Evolutionary conservation across 2,888 invertebrate genomes (phyloP).

Genomic region (Caenorhabditis auriculariae): DNA sequence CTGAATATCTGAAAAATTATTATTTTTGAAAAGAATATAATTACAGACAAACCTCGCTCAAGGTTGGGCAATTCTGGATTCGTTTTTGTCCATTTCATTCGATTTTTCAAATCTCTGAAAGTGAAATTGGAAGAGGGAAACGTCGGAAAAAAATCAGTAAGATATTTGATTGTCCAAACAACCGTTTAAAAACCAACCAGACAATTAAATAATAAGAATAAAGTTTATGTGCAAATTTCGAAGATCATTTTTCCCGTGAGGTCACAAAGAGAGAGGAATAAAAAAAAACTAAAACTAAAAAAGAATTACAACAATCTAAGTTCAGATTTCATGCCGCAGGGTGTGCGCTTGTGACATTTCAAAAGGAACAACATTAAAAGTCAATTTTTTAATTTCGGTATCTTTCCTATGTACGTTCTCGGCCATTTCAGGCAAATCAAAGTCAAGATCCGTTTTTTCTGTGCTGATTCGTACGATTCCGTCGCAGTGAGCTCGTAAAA

Average conservation of each 20-base stretch:
- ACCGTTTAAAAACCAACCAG: conserved; percentile 3
- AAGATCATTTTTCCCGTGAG: no score
- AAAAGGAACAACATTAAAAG: conserved; percentile 43
- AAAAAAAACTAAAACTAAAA: conserved; percentile 6
- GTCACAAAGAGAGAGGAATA: conserved; percentile 4
- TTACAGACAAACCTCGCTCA: conserved; percentile 18
- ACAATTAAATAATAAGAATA: neutral
- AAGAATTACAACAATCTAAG: conserved; percentile 10
- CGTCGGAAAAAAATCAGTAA: neutral
- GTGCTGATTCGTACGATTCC: conserved; percentile 60
- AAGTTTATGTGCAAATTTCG: no score
- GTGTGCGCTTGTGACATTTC: conserved; percentile 29
- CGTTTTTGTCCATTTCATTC: conserved; percentile 3
- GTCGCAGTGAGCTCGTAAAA: conserved; percentile 57
- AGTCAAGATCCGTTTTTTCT: conserved; percentile 48
- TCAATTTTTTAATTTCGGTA: conserved; percentile 35
- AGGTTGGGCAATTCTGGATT: conserved; percentile 31
- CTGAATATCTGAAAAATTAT: conserved; percentile 75
- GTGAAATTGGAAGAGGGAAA: neutral
- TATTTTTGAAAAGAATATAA: neutral
- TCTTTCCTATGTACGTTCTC: conserved; percentile 30
- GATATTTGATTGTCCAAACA: neutral
- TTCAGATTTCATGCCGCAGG: conserved; percentile 27
- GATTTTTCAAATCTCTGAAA: no score
- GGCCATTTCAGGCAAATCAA: conserved; percentile 33